These are phyloP conservation scores for Diplolepis rosae DNA, from an alignment of 2,888 invertebrate species.

Conservation along the genomic window DNA sequence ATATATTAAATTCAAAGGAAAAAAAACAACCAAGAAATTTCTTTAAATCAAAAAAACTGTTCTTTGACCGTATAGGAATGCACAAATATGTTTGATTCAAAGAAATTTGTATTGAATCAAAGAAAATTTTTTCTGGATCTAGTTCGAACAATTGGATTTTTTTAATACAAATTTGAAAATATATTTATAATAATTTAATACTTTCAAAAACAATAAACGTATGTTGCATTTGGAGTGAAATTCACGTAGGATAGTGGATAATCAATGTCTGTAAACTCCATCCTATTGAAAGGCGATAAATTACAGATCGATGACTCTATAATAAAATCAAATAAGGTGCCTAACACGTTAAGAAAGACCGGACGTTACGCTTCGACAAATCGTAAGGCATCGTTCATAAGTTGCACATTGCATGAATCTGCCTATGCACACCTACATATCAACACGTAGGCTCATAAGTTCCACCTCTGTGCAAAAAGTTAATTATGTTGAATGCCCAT, in stretches of 20 bases:
- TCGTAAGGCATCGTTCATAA: conserved; percentile 16
- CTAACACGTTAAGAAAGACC: conserved; percentile 18
- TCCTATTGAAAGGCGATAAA: neutral
- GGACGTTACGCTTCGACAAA: conserved; percentile 25
- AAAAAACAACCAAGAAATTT: too few relatives aligned
- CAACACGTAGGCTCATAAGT: conserved; percentile 6
- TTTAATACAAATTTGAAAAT: too few relatives aligned
- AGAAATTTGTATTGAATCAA: too few relatives aligned
- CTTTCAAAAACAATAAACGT: too few relatives aligned
- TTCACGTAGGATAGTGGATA: neutral
- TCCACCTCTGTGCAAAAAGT: conserved; percentile 5
- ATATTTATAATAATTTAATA: too few relatives aligned
- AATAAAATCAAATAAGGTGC: conserved; percentile 11
- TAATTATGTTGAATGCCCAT: neutral
- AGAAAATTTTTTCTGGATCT: too few relatives aligned
- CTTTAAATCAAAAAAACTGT: too few relatives aligned
- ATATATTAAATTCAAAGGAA: too few relatives aligned
- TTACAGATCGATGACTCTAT: conserved; percentile 24
- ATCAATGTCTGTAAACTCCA: neutral
- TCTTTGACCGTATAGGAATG: too few relatives aligned
- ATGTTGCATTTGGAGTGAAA: too few relatives aligned
- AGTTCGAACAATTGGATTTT: too few relatives aligned
- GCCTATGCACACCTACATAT: conserved; percentile 5
- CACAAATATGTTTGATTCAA: too few relatives aligned
- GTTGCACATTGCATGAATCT: conserved; percentile 4